Conservation (phyloP, 2,888 invertebrate genomes). For the Drosophila glabriapex region DNA sequence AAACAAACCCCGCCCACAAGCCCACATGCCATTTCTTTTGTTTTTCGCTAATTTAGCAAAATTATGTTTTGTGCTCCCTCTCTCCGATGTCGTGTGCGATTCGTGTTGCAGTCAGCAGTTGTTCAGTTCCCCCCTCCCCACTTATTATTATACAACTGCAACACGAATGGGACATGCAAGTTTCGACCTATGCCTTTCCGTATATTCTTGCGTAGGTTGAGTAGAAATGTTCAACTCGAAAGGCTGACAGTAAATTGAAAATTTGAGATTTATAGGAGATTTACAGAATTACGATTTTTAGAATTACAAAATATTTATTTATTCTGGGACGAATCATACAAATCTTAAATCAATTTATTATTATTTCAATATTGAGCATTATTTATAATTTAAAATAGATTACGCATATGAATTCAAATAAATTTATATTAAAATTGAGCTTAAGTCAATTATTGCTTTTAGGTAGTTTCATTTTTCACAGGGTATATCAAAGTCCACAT, state of each 20-base stretch:
- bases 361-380: background rate
- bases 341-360: background rate
- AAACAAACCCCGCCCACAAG: constrained; percentile 29
- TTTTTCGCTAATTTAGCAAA: constrained; percentile 83
- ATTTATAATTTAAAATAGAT: background rate
- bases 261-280: background rate
- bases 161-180: constrained; percentile 72
- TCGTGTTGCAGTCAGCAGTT: constrained; percentile 55
- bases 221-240: background rate
- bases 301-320: background rate
- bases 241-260: background rate
- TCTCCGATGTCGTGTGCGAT: constrained; percentile 47
- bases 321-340: background rate
- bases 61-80: constrained; percentile 75
- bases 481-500: constrained; percentile 17
- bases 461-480: background rate
- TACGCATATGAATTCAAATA: fast-evolving
- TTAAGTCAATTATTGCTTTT: background rate
- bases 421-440: background rate
- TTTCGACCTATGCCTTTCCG: constrained; percentile 29
- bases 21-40: constrained; percentile 73
- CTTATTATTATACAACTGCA: constrained; percentile 67
- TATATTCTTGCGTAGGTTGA: background rate
- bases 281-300: background rate
- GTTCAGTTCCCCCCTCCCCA: constrained; percentile 6